Base-by-base conservation (phyloP, 2,113 vertebrate species). In the Ophthalmolycus amberensis region DNA sequence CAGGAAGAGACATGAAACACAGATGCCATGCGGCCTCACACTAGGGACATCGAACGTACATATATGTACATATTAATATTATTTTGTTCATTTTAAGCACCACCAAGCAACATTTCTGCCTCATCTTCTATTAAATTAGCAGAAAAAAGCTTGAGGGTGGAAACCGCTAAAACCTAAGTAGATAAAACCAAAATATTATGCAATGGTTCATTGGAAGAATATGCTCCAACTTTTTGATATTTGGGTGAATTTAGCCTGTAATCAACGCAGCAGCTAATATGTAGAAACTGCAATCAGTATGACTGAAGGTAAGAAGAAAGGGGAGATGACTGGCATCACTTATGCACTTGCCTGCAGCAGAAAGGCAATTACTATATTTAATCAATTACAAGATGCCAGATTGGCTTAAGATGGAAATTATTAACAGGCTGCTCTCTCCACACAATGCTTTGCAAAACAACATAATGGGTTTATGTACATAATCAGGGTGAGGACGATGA, bases 401-500 rank as follows among this genome's bases (percentile, higher is more conserved):
- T 59, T 82, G 46, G 80, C 87, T 88, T 80, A 83, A 77, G 15
- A 70, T 42, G 18, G 70, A 79, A n/a, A 71, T 83, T 89, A 84
- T 88, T 66, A 89, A 81, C 54, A 37, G 46, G 84, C 71, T 65
- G 60, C 71, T 79, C 80, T n/a, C n/a, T 72, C 71, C 56, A 34
- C 70, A 58, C 60, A 68, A 9, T n/a, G 73, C 63, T 64, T n/a
- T 82, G 85, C 84, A 87, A 91, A n/a, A 90, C 82, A 91, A 80
- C 60, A 12, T 85, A 90, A 89, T 87, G 42, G 82, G 72, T 87
- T 90, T 87, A 85, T 83, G 79, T 74, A 64, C 65, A 66, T 85
- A 90, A 91, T 91, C 79, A 90, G 83, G 58, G 60, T 27, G 75
- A 85, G 83, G 76, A 87, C 85, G 87, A 76, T 87, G 77, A 87